Base-by-base conservation (phyloP, 2,797 vertebrate genomes). In the Sparidentex hasta region DNA sequence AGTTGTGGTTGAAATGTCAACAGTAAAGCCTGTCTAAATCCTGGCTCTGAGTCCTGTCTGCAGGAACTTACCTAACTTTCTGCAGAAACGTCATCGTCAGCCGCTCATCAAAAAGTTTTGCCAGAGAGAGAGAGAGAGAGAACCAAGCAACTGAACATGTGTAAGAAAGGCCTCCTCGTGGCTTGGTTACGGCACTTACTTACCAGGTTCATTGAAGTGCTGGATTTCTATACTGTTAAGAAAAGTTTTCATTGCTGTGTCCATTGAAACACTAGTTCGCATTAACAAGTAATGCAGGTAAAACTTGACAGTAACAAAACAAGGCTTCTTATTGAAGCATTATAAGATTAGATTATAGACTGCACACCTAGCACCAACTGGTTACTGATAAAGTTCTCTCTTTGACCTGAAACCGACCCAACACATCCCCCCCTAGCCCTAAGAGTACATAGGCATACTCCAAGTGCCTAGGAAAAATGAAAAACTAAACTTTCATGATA, bases 1-100 rank as follows among this genome's bases (percentile, higher is more conserved):
- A 67, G 29, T 50, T 80, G 52, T 20, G 18, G 56, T 55, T 47
- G 56, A 71, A 74, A 78, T 63, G 67, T 74, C 70, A 62, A 78
- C 69, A 70, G 43, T 63, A 38, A 43, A 48, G 20, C 46, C 47
- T 11, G 48, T 68, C 27, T 66, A 51, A 54, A 55, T 71, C 46
- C 64, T 48, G 62, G 43, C 33, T 63, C 50, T 33, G 50, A 55
- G 20, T 69, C 8, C 54, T 70, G 23, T 18, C 27, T 54, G 71
- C n/a, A 44, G 57, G 29, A 2, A 38, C 25, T 16, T 59, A 38
- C 52, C 3, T 41, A 20, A 43, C 46, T 54, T 25, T 44, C 41
- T 43, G n/a, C 38, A 16, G 47, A 59, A 59, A 68, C 5, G 7
- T 16, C 33, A 47, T 33, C 18, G 11, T 3, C 25, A 41, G 33